These are phyloP conservation scores for human DNA, from an alignment of 2,113 vertebrate species.

Conservation along the genomic window DNA sequence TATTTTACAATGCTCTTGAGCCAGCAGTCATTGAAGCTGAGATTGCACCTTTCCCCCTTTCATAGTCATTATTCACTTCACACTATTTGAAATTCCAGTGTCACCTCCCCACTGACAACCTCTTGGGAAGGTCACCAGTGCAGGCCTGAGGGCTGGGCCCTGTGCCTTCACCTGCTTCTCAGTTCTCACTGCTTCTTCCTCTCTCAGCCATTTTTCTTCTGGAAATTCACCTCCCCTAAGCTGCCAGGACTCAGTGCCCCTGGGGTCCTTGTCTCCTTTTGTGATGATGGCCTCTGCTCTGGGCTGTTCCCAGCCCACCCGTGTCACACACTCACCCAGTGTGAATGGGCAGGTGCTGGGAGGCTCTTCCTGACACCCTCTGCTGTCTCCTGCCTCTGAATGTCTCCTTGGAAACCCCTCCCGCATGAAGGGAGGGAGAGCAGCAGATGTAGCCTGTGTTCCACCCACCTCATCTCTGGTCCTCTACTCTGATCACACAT, in stretches of 20 bases:
- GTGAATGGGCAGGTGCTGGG: background rate
- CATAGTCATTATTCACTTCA: background rate
- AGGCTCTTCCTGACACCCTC: background rate
- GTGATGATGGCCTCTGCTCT: background rate
- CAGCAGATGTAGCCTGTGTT: background rate
- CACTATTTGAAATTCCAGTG: background rate
- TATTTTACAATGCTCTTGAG: background rate
- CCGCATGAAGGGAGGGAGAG: background rate
- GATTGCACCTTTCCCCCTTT: background rate
- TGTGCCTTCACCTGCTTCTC: background rate
- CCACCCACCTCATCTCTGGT: background rate
- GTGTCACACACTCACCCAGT: background rate
- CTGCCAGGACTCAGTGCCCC: background rate
- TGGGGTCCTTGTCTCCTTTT: fast-evolving
- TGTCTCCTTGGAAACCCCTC: background rate
- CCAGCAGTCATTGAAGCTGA: background rate
- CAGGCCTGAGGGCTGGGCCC: background rate
- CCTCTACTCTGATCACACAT: background rate
- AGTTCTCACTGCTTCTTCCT: background rate
- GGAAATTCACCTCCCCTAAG: background rate
- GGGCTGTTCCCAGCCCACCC: background rate
- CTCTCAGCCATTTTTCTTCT: background rate
- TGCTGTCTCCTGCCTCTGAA: background rate
- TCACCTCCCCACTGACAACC: background rate
- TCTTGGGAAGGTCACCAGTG: background rate